Evolutionary conservation across 2,888 invertebrate genomes (phyloP), one percentile per base, ranked within the genome.

Genomic region (Leptarthrus brevirostris): DNA sequence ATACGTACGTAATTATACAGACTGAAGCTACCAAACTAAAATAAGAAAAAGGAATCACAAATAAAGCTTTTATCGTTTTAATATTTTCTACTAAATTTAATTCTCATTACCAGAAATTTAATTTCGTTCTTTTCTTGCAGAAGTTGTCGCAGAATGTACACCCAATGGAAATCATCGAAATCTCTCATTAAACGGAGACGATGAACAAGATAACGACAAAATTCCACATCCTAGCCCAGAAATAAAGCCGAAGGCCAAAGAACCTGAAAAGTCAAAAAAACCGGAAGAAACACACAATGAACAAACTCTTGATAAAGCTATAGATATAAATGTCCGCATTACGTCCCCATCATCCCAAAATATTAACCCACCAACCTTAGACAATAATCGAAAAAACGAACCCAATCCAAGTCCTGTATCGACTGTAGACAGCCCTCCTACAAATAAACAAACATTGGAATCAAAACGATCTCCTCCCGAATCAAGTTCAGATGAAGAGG

Each of bases 401-500:
- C 12, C 12, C 5, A 20, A 10, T 16, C 22, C 6, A 16, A 16
- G n/a, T 14, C 10, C 6, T n/a, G 14, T 30, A 8, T 2, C 40
- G 18, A 18, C 40, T 61, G 77, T 78, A 22, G 75, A 66, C 0
- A 1, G 24, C 6, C 0, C 26, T 44, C 24, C 64, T 14, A 8
- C 20, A 20, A 34, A 75, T 4, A 79, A 79, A 3, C 76, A 75
- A 34, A 70, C 78, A 34, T 79, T 81, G 44, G 78, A 78, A 1
- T 6, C 66, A 10, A 74, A 72, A 53, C 80, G 81, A 47, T 77
- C 80, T 8, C 24, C 80, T n/a, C 24, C 80, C 12, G 84, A 83
- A 73, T 82, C 83, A 12, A 84, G 84, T 53, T 85, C 84, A 5
- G 85, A 85, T 73, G 84, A 85, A 54, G 85, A 84, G 34, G 84